Base-by-base conservation (phyloP, 2,113 vertebrate genomes). In the Pongo pygmaeus region DNA sequence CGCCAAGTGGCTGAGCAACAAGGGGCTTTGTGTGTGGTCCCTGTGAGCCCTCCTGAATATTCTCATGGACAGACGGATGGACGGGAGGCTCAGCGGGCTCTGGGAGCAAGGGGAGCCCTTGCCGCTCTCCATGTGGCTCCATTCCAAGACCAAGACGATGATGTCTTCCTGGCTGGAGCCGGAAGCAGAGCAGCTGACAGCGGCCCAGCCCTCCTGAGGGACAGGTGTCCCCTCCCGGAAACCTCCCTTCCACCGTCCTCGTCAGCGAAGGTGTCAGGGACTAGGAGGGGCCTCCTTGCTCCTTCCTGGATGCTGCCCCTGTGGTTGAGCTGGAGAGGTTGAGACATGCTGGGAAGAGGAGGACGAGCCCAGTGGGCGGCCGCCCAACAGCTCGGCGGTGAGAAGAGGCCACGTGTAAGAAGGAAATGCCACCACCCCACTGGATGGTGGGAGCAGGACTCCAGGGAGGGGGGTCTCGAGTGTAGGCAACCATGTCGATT, bases 241-340 rank as follows among this genome's bases (percentile, higher is more conserved):
- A 30, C 27, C 11, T 30, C 61, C 27, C 75, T 5, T 25, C 78
- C n/a, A 38, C 50, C 0, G 1, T 18, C 18, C 52, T 32, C 10
- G 27, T 23, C n/a, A 25, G 55, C 5, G 2, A 69, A 43, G 32
- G 77, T 1, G 3, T 46, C 61, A 30, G n/a, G 89, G 84, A 70
- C 52, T 67, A 48, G 2, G 46, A 6, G 43, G 12, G 59, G 38
- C 48, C 55, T 89, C 91, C 55, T 38, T 55, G 27, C 46, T 40
- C 0, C 0, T 13, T 79, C 67, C 85, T 38, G 32, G 32, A 17
- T 0, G 23, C 59, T 61, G 35, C 40, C 80, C n/a, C 79, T 46
- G 8, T 46, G 67, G 35, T 5, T 40, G 17, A 5, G 52, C 20
- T 1, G 3, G 61, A 85, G 79, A 17, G 0, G 0, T 40, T 8